These are phyloP conservation scores for Pseudochirops corinnae DNA, from an alignment of 2,797 vertebrate genomes.

Conservation along the genomic window DNA sequence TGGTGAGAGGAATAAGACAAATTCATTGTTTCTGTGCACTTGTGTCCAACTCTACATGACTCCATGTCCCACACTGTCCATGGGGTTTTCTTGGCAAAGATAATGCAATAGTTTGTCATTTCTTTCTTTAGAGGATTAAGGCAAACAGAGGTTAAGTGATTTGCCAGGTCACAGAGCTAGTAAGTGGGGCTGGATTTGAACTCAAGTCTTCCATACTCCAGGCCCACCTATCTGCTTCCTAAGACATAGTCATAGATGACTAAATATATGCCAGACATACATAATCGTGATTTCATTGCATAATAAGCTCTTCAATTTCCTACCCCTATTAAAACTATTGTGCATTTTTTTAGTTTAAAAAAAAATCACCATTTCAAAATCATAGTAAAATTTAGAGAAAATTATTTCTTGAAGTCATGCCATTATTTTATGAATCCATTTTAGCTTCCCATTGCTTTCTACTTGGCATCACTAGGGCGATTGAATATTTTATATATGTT, in stretches of 20 bases:
- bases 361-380: neutral
- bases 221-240: neutral
- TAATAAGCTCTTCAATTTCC: neutral
- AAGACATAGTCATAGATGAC: neutral
- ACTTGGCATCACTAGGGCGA: slow-evolving; percentile 53
- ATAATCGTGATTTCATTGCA: slow-evolving; percentile 20
- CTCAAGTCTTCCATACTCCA: neutral
- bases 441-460: slow-evolving; percentile 36
- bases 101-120: neutral
- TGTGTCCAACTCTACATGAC: neutral
- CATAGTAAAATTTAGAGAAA: neutral
- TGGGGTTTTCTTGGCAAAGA: neutral
- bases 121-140: neutral
- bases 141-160: neutral
- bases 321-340: neutral
- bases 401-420: neutral
- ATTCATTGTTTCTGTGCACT: neutral
- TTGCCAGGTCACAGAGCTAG: neutral
- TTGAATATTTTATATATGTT: slow-evolving; percentile 70
- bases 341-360: neutral
- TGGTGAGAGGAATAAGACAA: neutral
- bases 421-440: neutral
- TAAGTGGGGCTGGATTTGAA: neutral
- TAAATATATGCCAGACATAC: neutral
- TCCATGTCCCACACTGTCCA: neutral